Percentiles rank a stretch among this genome's conserved stretches.
These are phyloP conservation scores for Drosophila baimaii DNA, from an alignment of 1,140 invertebrate genomes.

Conservation along the genomic window DNA sequence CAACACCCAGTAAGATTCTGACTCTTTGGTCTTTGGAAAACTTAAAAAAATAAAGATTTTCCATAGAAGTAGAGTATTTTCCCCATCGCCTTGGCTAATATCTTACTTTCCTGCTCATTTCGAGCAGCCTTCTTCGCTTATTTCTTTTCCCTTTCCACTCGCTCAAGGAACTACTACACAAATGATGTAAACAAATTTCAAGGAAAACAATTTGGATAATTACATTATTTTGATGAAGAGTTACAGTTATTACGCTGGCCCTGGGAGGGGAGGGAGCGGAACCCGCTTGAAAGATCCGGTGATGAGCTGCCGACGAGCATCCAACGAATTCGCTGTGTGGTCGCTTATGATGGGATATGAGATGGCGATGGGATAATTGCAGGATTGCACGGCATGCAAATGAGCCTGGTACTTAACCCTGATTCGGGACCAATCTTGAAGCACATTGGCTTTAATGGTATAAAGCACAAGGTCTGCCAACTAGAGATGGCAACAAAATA, in stretches of 20 bases:
- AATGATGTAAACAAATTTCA: constrained; percentile 83
- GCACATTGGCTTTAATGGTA: constrained; percentile 33
- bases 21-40: too few species aligned
- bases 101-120: not conserved
- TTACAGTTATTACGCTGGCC: constrained; percentile 64
- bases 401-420: constrained; percentile 43
- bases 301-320: constrained; percentile 17
- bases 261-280: not conserved
- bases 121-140: not conserved
- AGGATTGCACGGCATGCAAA: constrained; percentile 47
- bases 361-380: constrained; percentile 52
- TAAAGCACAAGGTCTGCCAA: not conserved
- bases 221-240: constrained; percentile 81
- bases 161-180: constrained; percentile 42
- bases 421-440: constrained; percentile 29
- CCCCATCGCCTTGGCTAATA: not conserved
- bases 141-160: constrained; percentile 48
- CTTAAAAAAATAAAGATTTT: not conserved
- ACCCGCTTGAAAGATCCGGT: constrained; percentile 3
- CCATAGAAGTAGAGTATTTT: not conserved
- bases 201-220: constrained; percentile 83
- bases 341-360: constrained; percentile 46
- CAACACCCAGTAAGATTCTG: too few species aligned
- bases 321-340: constrained; percentile 56
- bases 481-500: not conserved